Conservation (phyloP, 2,888 invertebrate genomes). For the Cryptosula pallasiana region DNA sequence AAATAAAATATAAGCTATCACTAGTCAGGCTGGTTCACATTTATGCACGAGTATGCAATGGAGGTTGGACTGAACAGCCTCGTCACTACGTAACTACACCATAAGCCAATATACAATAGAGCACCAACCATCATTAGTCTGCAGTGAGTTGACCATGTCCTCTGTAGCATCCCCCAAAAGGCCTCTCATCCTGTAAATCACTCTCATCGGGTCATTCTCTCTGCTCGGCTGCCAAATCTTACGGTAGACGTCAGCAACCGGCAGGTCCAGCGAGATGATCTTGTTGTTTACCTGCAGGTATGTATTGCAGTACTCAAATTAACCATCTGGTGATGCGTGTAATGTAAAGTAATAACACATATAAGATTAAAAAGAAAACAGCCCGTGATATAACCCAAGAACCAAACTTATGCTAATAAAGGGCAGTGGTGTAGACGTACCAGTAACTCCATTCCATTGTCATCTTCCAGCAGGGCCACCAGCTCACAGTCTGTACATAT, state of each 20-base stretch:
- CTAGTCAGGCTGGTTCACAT: too few relatives aligned
- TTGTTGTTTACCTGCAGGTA: conserved; percentile 90
- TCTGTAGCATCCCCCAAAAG: conserved; percentile 96
- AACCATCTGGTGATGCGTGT: too few relatives aligned
- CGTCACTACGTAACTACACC: neutral
- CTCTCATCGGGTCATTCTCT: conserved; percentile 91
- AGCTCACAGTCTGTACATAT: conserved; percentile 86
- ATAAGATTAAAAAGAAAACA: too few relatives aligned
- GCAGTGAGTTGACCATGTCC: conserved; percentile 92
- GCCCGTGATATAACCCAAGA: too few relatives aligned
- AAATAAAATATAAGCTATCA: neutral
- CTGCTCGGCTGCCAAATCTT: conserved; percentile 57
- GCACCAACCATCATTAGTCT: conserved; percentile 62
- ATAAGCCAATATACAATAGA: neutral
- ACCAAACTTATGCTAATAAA: too few relatives aligned
- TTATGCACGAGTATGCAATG: too few relatives aligned
- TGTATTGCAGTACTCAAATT: too few relatives aligned
- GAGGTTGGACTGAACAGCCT: too few relatives aligned
- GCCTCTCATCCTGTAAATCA: conserved; percentile 95
- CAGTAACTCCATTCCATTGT: conserved; percentile 76
- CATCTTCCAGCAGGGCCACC: conserved; percentile 94
- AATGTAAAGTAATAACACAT: too few relatives aligned
- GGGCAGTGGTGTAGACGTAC: neutral
- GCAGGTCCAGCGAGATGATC: conserved; percentile 92
- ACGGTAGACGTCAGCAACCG: conserved; percentile 72